Evolutionary conservation across 35 echinoderm and acorn worm species (phyloP).

Genomic region (Ophiothrix spiculata): DNA sequence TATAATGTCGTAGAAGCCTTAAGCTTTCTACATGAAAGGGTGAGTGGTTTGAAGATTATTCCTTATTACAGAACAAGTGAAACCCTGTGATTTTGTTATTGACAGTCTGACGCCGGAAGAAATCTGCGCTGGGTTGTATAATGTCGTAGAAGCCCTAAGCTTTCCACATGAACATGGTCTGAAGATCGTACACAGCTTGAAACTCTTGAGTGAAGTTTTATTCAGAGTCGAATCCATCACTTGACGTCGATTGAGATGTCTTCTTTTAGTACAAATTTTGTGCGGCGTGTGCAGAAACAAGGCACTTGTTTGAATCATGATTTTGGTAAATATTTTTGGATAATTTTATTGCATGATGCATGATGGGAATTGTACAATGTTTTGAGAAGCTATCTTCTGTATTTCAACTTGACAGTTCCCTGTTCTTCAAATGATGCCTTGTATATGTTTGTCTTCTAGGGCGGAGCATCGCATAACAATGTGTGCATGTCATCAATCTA

Average conservation of each 20-base stretch:
- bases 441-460: slow-evolving; percentile 58
- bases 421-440: too few species aligned
- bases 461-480: slow-evolving; percentile 97
- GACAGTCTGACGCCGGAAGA: slow-evolving; percentile 85
- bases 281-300: too few species aligned
- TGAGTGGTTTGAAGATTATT: too few species aligned
- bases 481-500: slow-evolving; percentile 90
- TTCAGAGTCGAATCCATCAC: neutral
- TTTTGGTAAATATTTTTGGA: too few species aligned
- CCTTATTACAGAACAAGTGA: slow-evolving; percentile 73
- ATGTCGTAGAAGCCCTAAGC: slow-evolving; percentile 75
- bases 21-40: slow-evolving; percentile 75
- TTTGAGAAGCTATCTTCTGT: too few species aligned
- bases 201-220: neutral
- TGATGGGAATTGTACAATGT: too few species aligned
- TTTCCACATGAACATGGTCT: slow-evolving; percentile 68
- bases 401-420: too few species aligned
- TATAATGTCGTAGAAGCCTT: slow-evolving; percentile 88
- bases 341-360: too few species aligned
- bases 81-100: slow-evolving; percentile 77
- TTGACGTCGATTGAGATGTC: neutral
- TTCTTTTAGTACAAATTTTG: neutral
- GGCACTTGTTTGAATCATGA: too few species aligned
- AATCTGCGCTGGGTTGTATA: slow-evolving; percentile 88
- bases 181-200: neutral